A percentile compares a stretch with the other conserved stretches of the same genome.
phyloP scores from a whole-genome alignment of 1,140 invertebrate genomes.

The Galleria mellonella region DNA sequence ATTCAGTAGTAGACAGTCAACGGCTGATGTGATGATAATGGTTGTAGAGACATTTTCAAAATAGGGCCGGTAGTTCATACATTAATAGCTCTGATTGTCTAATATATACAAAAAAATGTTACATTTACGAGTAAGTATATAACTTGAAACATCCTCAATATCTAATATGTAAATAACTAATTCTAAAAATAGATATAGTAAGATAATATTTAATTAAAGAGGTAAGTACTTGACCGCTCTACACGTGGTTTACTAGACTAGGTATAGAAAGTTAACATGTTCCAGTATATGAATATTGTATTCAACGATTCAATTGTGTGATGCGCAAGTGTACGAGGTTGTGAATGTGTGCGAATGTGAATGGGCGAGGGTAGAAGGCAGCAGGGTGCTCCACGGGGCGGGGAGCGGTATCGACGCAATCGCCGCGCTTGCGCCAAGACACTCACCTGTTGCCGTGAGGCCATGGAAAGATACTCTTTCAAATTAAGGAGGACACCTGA shows the following conservation, averaged over 20 bases:
- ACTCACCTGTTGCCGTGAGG: constrained; percentile 65
- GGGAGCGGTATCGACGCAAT: constrained; percentile 59
- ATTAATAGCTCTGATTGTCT: too few relatives aligned
- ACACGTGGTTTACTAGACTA: background rate
- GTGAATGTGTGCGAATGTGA: constrained; percentile 42
- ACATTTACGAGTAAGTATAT: too few relatives aligned
- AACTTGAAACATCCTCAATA: too few relatives aligned
- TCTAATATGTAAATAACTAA: too few relatives aligned
- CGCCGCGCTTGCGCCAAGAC: constrained; percentile 50
- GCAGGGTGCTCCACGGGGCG: constrained; percentile 12
- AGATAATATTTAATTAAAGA: too few relatives aligned
- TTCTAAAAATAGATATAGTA: too few relatives aligned
- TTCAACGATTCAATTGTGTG: constrained; percentile 3
- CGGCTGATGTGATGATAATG: too few relatives aligned
- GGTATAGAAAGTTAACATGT: constrained; percentile 6
- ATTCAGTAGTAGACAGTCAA: too few relatives aligned
- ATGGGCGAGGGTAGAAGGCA: constrained; percentile 40
- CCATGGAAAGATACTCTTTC: constrained; percentile 67
- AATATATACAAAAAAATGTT: too few relatives aligned
- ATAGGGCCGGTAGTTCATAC: too few relatives aligned
- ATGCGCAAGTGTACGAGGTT: constrained; percentile 9
- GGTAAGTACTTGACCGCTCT: background rate
- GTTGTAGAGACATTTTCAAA: too few relatives aligned
- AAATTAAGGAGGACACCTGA: constrained; percentile 65
- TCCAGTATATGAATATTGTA: background rate